These are phyloP conservation scores for Tyrophagus putrescentiae DNA, from an alignment of 1,140 invertebrate species.

Conservation along the genomic window DNA sequence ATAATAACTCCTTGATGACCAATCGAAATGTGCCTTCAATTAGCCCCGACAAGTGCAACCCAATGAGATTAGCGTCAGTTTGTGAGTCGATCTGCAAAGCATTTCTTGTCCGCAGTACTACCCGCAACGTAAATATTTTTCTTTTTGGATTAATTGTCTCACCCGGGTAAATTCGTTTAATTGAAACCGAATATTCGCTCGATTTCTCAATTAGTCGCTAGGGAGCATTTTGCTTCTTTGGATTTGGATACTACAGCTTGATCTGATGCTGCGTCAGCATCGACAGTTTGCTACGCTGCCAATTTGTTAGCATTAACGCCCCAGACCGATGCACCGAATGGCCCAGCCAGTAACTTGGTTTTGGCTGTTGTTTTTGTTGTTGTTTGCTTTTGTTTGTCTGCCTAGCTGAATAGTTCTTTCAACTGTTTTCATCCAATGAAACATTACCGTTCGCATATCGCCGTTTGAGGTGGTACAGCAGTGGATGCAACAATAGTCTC, in stretches of 20 bases:
- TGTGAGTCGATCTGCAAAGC: background rate
- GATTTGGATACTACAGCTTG: background rate
- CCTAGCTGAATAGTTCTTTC: too few species aligned
- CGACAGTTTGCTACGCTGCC: background rate
- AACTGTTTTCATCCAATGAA: too few species aligned
- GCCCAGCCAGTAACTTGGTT: too few species aligned
- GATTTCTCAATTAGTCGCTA: constrained; percentile 7
- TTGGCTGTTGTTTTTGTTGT: too few species aligned
- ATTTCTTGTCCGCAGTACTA: background rate
- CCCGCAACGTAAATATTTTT: too few species aligned
- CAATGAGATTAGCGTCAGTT: constrained; percentile 8
- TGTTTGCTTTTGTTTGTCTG: too few species aligned
- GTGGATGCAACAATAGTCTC: too few species aligned
- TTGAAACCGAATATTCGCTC: background rate
- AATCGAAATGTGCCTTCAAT: background rate
- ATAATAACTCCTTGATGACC: constrained; percentile 12
- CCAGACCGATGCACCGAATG: too few species aligned
- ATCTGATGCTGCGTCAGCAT: background rate
- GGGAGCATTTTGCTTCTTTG: constrained; percentile 1
- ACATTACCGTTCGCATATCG: too few species aligned
- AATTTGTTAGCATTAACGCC: too few species aligned
- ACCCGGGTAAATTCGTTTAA: background rate
- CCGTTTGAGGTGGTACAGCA: too few species aligned
- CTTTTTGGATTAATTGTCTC: constrained; percentile 6
- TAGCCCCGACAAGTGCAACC: background rate